Conservation (phyloP, 2,888 invertebrate genomes). For the Rhingia rostrata region DNA sequence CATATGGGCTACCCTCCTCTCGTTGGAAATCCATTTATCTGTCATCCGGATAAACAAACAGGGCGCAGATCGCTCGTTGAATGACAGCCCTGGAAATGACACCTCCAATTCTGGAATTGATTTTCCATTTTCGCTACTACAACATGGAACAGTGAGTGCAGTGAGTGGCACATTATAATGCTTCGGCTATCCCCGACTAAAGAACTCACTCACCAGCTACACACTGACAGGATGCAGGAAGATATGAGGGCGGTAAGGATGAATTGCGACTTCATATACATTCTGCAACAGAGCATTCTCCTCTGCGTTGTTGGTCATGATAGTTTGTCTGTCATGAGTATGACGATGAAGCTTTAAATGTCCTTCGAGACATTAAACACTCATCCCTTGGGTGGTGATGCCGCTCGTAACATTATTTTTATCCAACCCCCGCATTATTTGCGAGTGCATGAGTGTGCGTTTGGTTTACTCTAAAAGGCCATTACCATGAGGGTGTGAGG, state of each 20-base stretch:
- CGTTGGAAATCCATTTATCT: conserved; percentile 62
- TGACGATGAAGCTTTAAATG: conserved; percentile 46
- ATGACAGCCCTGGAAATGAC: conserved; percentile 63
- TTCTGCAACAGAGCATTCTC: conserved; percentile 34
- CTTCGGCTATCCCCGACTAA: conserved; percentile 9
- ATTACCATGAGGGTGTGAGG: conserved; percentile 42
- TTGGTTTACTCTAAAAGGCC: conserved; percentile 59
- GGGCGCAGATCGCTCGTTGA: conserved; percentile 46
- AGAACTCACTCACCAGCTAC: background rate
- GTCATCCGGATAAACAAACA: conserved; percentile 62
- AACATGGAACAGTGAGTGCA: background rate
- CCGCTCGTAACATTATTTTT: conserved; percentile 38
- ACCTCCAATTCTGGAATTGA: conserved; percentile 70
- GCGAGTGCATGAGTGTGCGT: background rate
- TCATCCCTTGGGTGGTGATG: conserved; percentile 4
- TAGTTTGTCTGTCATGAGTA: conserved; percentile 53
- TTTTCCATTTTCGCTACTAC: conserved; percentile 58
- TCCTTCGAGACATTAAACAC: conserved; percentile 54
- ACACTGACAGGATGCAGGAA: background rate
- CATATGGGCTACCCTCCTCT: conserved; percentile 42
- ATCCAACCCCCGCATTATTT: conserved; percentile 7
- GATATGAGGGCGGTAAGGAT: conserved; percentile 18
- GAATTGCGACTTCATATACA: conserved; percentile 31
- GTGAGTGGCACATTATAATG: conserved; percentile 30
- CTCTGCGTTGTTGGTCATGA: conserved; percentile 10